These are phyloP conservation scores for Brachirus orientalis DNA, from an alignment of 2,113 vertebrate genomes.

Conservation along the genomic window DNA sequence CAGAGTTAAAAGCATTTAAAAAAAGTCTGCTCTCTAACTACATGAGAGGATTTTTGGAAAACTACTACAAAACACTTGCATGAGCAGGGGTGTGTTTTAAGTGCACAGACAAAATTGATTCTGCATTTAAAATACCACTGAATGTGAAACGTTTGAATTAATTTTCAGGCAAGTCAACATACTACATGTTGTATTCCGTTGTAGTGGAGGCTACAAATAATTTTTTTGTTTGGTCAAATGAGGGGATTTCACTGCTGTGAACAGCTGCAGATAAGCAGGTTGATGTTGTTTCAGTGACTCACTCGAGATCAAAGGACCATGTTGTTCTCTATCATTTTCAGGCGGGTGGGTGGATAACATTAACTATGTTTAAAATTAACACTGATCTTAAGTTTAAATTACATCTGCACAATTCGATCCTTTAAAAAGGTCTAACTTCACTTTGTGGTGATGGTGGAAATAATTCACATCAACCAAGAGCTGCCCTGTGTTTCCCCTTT, in stretches of 20 bases:
- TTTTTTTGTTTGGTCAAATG: no score
- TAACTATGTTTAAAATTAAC: constrained; percentile 31
- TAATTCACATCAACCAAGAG: constrained; percentile 11
- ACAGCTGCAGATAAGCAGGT: constrained; percentile 9
- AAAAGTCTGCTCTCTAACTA: constrained; percentile 65
- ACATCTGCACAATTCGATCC: constrained; percentile 7
- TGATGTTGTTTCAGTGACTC: constrained; percentile 36
- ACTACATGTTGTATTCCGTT: no score
- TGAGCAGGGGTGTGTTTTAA: constrained; percentile 11
- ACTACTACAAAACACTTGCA: constrained; percentile 38
- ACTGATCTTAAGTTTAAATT: constrained; percentile 10
- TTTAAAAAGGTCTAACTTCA: constrained; percentile 21
- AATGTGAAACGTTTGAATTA: neutral
- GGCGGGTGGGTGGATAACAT: constrained; percentile 25
- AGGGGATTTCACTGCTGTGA: neutral
- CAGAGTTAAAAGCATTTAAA: constrained; percentile 71
- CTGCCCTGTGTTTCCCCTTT: constrained; percentile 57
- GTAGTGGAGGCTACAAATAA: no score
- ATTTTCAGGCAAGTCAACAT: neutral
- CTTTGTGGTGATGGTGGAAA: constrained; percentile 23
- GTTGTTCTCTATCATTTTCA: constrained; percentile 21
- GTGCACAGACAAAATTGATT: constrained; percentile 20
- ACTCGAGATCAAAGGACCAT: constrained; percentile 26
- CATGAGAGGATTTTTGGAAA: constrained; percentile 61
- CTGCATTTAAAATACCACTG: neutral